These are phyloP conservation scores for Drosophila pseudoananassae DNA, from an alignment of 1,140 invertebrate species.

Conservation along the genomic window DNA sequence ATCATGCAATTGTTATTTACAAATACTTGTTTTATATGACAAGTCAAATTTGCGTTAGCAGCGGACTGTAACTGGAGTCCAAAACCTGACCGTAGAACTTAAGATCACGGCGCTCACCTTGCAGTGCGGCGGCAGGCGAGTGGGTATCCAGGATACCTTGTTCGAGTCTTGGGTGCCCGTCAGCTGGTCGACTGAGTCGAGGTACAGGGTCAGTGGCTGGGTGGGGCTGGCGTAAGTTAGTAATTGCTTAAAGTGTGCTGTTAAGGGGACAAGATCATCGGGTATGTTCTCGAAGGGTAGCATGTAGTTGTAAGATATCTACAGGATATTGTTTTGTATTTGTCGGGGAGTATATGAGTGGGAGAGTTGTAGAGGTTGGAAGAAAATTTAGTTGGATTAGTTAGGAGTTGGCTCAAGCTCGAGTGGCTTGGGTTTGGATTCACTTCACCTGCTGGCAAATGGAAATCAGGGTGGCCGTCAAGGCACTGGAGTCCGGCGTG, in stretches of 20 bases:
- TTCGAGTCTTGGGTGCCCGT: slow-evolving; percentile 97
- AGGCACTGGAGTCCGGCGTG: slow-evolving; percentile 97
- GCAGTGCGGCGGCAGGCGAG: slow-evolving; percentile 93
- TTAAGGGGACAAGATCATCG: slow-evolving; percentile 97
- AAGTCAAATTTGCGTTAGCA: neutral
- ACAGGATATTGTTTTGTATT: slow-evolving; percentile 45
- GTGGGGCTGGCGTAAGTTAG: slow-evolving; percentile 91
- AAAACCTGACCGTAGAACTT: slow-evolving; percentile 14
- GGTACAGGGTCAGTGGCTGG: slow-evolving; percentile 93
- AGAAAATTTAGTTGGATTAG: slow-evolving; percentile 18
- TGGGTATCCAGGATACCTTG: slow-evolving; percentile 98
- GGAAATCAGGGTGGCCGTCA: slow-evolving; percentile 96
- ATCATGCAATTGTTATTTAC: slow-evolving; percentile 7
- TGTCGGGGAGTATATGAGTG: slow-evolving; percentile 5
- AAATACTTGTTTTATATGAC: neutral
- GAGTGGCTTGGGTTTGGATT: slow-evolving; percentile 20
- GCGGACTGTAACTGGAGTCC: slow-evolving; percentile 6
- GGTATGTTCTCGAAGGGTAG: slow-evolving; percentile 96
- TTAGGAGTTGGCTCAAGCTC: neutral
- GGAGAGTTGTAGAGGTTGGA: slow-evolving; percentile 10
- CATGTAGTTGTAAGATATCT: slow-evolving; percentile 98
- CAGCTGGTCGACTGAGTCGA: slow-evolving; percentile 97
- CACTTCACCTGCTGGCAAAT: slow-evolving; percentile 94
- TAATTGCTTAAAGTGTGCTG: slow-evolving; percentile 97
- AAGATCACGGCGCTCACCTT: slow-evolving; percentile 87